Evolutionary conservation across 2,797 vertebrate genomes (phyloP).

Genomic region (Sparidentex hasta): DNA sequence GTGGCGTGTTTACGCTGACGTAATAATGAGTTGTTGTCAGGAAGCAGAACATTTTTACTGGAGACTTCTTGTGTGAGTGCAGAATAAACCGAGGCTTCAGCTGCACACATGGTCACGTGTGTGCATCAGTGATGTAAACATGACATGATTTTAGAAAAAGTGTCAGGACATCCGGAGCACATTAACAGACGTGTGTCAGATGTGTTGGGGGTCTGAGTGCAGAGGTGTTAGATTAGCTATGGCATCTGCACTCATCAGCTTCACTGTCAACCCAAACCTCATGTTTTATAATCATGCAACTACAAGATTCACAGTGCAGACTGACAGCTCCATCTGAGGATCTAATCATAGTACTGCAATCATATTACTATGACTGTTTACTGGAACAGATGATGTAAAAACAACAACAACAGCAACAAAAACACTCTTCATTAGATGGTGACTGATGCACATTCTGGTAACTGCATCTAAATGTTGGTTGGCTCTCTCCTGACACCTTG

Average conservation of each 20-base stretch:
- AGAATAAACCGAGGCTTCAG: slow-evolving; percentile 7
- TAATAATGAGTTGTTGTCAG: slow-evolving; percentile 12
- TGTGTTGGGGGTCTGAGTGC: neutral
- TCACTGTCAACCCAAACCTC: neutral
- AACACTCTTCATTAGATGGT: neutral
- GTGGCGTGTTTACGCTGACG: slow-evolving; percentile 16
- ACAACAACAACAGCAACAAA: too few species aligned
- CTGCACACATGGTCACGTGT: neutral
- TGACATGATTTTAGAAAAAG: neutral
- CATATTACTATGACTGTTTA: neutral
- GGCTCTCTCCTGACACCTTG: neutral
- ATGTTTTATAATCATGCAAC: neutral
- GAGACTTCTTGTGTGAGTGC: neutral
- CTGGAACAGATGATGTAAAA: slow-evolving; percentile 3
- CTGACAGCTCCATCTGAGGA: neutral
- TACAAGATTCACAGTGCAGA: neutral
- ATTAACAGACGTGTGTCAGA: neutral
- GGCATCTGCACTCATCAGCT: neutral
- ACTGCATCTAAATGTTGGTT: neutral
- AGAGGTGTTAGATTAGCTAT: neutral
- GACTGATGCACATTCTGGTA: neutral
- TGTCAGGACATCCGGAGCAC: slow-evolving; percentile 6
- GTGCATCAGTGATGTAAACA: slow-evolving; percentile 26
- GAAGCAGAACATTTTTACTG: slow-evolving; percentile 5
- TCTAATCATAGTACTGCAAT: neutral